A percentile compares a stretch with the other conserved stretches of the same genome.
Evolutionary conservation across 2,797 vertebrate genomes (phyloP).

Genomic region (Gymnothorax reevesii): DNA sequence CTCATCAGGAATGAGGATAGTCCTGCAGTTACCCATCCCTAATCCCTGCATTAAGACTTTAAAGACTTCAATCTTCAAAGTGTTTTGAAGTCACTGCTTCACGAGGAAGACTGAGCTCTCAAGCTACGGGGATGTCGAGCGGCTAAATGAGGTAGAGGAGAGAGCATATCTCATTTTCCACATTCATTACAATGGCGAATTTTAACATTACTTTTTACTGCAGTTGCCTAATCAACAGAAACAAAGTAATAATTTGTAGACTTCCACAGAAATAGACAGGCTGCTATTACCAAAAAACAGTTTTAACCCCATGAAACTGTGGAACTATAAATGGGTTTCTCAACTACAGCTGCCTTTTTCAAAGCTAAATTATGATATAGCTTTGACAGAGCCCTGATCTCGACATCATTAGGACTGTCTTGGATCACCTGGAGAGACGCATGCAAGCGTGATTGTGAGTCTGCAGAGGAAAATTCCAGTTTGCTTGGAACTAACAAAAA

Average conservation of each 20-base stretch:
- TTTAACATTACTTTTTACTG: constrained; percentile 33
- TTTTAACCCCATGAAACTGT: background rate
- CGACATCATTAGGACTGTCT: no score
- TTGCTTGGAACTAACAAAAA: no score
- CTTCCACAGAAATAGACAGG: constrained; percentile 33
- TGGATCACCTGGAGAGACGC: no score
- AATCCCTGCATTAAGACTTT: constrained; percentile 70
- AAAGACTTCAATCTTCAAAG: constrained; percentile 70
- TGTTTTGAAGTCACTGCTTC: constrained; percentile 55
- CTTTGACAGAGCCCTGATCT: no score
- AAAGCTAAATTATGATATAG: no score
- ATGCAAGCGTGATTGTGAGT: no score
- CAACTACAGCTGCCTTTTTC: no score
- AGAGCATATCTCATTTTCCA: constrained; percentile 48
- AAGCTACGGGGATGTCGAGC: constrained; percentile 62
- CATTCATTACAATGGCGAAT: constrained; percentile 46
- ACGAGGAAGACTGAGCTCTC: constrained; percentile 52
- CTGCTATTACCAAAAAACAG: constrained; percentile 30
- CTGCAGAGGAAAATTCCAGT: no score
- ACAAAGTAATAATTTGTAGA: background rate
- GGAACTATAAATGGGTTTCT: no score
- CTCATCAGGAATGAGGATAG: constrained; percentile 30
- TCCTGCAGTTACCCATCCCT: constrained; percentile 49
- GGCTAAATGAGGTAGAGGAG: constrained; percentile 48
- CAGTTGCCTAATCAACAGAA: constrained; percentile 32